Base-by-base conservation (phyloP, 2,113 vertebrate species). In the Puntigrus tetrazona region DNA sequence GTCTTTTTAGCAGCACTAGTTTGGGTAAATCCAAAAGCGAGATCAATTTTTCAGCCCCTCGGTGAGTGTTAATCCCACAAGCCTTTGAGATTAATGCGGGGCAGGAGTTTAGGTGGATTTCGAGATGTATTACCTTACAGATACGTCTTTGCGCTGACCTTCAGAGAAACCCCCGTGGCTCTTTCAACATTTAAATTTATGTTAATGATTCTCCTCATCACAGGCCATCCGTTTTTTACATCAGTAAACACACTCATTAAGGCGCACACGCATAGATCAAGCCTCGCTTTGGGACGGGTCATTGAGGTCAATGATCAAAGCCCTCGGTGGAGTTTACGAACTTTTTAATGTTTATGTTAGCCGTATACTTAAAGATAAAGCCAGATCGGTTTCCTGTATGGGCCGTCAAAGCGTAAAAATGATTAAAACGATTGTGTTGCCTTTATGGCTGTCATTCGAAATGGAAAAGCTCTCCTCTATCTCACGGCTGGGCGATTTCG, bases 121-220 rank as follows among this genome's bases (percentile, higher is more conserved):
- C 22, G 25, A 78, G 20, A 57, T 50, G 80, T 9, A 70, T 70
- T 70, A 78, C 65, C 82, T 83, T 47, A 59, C 34, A 1, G 29
- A 67, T 29, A 27, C 31, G n/a, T 45, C 65, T 77, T 72, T 80
- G 85, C 80, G 73, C 83, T 87, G 82, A 83, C 86, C 83, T 88
- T 83, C 77, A 82, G 50, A 45, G n/a, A 38, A 9, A 34, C 74
- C 72, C 72, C 82, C 38, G 70, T 31, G 74, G 74, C 29, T 72
- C 79, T 78, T 38, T 38, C 38, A 47, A 61, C 29, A 72, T 55
- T 57, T 31, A 82, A 86, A 87, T 88, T 76, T 80, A 82, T 87
- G 86, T 63, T 85, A 87, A 85, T 87, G 78, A 84, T 65, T 57
- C 75, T 25, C 29, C 63, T 83, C 61, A 69, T 86, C 84, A 83